Conservation (phyloP, 1,140 invertebrate genomes). For the Drosophila burlai region DNA sequence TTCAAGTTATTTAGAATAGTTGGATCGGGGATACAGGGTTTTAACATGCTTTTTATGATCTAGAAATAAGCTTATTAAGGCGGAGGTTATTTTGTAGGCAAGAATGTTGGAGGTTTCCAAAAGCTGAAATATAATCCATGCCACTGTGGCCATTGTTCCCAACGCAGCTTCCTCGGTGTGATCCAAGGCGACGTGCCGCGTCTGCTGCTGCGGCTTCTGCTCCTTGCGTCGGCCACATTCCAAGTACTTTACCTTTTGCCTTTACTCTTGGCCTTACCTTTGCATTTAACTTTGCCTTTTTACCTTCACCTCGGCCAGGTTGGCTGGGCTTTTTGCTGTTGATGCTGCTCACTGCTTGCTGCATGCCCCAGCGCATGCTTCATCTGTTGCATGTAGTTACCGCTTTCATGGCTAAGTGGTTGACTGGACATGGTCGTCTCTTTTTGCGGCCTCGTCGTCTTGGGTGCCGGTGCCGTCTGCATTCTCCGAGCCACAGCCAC, state of each 20-base stretch:
- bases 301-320: constrained; percentile 47
- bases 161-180: constrained; percentile 64
- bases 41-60: not conserved
- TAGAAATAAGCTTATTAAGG: not conserved
- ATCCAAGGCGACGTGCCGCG: constrained; percentile 72
- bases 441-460: constrained; percentile 20
- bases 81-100: not conserved
- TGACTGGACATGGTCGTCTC: constrained; percentile 81
- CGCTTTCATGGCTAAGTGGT: constrained; percentile 83
- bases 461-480: constrained; percentile 38
- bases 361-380: constrained; percentile 79
- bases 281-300: constrained; percentile 55
- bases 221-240: constrained; percentile 62
- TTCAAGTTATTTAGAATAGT: not conserved
- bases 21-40: not conserved
- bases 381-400: constrained; percentile 83
- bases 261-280: constrained; percentile 46
- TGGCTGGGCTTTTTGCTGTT: constrained; percentile 58
- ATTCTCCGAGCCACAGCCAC: constrained; percentile 17
- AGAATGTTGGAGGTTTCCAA: too few species aligned
- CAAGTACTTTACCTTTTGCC: constrained; percentile 75
- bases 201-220: constrained; percentile 49
- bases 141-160: constrained; percentile 56
- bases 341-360: constrained; percentile 13
- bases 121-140: not conserved